Conservation (phyloP, 2,113 vertebrate genomes). For the Mugil cephalus region DNA sequence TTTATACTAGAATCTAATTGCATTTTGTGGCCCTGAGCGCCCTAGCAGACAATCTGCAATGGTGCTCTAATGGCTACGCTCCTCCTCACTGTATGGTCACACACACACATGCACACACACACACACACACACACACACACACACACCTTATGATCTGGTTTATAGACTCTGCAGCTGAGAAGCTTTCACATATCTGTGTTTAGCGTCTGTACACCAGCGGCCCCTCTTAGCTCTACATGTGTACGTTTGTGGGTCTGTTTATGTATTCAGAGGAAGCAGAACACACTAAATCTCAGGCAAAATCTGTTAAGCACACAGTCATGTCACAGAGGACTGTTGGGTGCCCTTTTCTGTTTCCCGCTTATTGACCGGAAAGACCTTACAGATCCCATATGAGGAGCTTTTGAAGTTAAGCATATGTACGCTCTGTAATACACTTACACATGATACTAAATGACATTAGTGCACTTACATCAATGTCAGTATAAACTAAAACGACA, state of each 20-base stretch:
- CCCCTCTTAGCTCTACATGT: conserved; percentile 27
- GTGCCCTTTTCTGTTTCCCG: conserved; percentile 29
- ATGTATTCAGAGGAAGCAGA: conserved; percentile 30
- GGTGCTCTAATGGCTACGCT: conserved; percentile 71
- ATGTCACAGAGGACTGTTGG: conserved; percentile 35
- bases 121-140: neutral
- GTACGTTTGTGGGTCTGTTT: conserved; percentile 24
- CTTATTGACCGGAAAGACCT: conserved; percentile 55
- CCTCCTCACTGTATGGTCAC: conserved; percentile 37
- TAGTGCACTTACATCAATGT: neutral
- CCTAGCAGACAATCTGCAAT: conserved; percentile 76
- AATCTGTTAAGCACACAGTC: conserved; percentile 21
- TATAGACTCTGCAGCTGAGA: conserved; percentile 31
- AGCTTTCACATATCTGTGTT: conserved; percentile 19
- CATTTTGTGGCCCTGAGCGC: conserved; percentile 80
- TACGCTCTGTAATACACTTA: conserved; percentile 6
- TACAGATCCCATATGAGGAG: conserved; percentile 33
- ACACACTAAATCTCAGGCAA: conserved; percentile 20
- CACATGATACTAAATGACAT: conserved; percentile 18
- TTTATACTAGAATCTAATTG: conserved; percentile 80
- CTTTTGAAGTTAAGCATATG: conserved; percentile 48
- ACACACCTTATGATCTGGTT: conserved; percentile 26
- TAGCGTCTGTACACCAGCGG: conserved; percentile 1
- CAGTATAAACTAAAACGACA: conserved; percentile 14
- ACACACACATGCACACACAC: conserved; percentile 11